Conservation (phyloP, 2,888 invertebrate genomes). For the Isotomurus palustris region DNA sequence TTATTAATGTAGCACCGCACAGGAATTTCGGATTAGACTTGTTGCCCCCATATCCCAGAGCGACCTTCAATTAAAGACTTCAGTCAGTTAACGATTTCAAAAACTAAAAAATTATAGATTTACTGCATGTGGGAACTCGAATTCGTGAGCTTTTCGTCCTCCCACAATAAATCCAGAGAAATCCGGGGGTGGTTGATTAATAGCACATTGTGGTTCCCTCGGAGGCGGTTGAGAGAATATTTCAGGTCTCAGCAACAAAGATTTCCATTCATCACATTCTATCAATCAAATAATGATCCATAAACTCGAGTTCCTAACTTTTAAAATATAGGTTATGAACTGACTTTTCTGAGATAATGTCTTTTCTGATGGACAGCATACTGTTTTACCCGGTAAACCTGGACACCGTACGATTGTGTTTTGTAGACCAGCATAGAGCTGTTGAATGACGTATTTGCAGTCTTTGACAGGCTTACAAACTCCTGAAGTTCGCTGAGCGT, state of each 20-base stretch:
- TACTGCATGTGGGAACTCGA: slow-evolving; percentile 33
- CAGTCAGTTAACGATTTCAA: not conserved
- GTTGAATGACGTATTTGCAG: slow-evolving; percentile 22
- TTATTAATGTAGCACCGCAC: slow-evolving; percentile 31
- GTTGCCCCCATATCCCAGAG: slow-evolving; percentile 24
- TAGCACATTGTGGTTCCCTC: slow-evolving; percentile 8
- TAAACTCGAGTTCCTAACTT: not conserved
- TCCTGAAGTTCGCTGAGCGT: slow-evolving; percentile 21
- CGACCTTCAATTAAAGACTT: slow-evolving; percentile 12
- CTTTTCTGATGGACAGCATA: slow-evolving; percentile 30
- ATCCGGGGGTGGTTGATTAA: not conserved
- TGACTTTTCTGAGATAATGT: slow-evolving; percentile 31
- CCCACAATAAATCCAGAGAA: slow-evolving; percentile 27
- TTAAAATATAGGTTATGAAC: not conserved
- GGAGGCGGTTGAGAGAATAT: slow-evolving; percentile 7
- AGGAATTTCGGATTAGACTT: slow-evolving; percentile 2
- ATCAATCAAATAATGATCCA: not conserved
- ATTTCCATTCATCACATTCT: slow-evolving; percentile 33
- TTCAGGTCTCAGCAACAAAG: slow-evolving; percentile 17
- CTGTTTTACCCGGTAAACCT: slow-evolving; percentile 8
- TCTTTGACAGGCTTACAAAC: slow-evolving; percentile 16
- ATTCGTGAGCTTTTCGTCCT: slow-evolving; percentile 23
- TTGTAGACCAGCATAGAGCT: slow-evolving; percentile 20
- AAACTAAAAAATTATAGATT: slow-evolving; percentile 1
- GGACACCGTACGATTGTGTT: slow-evolving; percentile 17